phyloP scores from a whole-genome alignment of 2,113 vertebrate genomes.

The Panthera uncia region DNA sequence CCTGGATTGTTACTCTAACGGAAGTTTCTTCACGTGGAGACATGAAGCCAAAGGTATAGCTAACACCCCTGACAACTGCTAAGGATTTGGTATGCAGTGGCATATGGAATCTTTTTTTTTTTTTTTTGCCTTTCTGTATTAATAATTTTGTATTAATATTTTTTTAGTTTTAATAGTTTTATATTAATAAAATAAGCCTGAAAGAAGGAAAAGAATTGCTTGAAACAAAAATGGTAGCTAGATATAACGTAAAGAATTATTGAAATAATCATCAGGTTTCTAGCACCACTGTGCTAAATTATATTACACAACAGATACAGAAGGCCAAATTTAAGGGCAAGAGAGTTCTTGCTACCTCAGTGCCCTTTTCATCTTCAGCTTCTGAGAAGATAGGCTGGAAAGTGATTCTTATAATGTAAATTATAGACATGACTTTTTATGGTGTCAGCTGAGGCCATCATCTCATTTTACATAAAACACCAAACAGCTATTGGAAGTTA shows the following conservation, averaged over 20 bases:
- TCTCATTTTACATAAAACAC: slow-evolving; percentile 69
- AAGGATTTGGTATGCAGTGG: background rate
- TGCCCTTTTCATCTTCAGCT: slow-evolving; percentile 28
- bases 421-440: slow-evolving; percentile 67
- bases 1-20: background rate
- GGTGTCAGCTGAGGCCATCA: slow-evolving; percentile 55
- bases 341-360: background rate
- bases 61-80: accelerated
- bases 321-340: background rate
- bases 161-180: background rate
- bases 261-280: background rate
- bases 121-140: background rate
- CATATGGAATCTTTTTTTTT: background rate
- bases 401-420: slow-evolving; percentile 68
- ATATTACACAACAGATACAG: background rate
- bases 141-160: no score
- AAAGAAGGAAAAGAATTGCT: background rate
- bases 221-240: background rate
- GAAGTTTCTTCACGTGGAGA: background rate
- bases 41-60: background rate
- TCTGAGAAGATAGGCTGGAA: slow-evolving; percentile 9
- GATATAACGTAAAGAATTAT: background rate
- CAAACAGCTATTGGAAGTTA: slow-evolving; percentile 68
- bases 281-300: background rate
- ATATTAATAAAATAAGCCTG: background rate